A percentile compares a stretch with the other conserved stretches of the same genome.
Conservation (phyloP, 2,797 vertebrate genomes). For the Onychomys torridus region DNA sequence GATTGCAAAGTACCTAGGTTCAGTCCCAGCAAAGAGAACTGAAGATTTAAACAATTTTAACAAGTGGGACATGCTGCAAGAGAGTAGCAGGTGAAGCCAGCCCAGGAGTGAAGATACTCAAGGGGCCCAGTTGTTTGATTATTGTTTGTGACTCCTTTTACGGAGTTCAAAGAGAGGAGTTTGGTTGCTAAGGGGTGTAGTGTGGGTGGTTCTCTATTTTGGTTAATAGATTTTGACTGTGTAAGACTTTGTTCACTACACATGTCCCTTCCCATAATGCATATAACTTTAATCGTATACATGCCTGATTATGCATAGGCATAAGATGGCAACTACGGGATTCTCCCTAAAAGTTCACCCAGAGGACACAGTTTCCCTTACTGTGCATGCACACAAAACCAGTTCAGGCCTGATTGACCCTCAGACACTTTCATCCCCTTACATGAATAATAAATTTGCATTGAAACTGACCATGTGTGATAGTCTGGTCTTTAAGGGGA, state of each 20-base stretch:
- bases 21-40: background rate
- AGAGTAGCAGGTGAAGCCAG: background rate
- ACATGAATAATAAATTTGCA: background rate
- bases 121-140: background rate
- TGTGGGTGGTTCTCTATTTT: background rate
- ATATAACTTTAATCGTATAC: background rate
- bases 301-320: background rate
- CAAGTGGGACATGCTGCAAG: background rate
- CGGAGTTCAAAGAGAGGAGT: background rate
- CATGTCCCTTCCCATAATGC: background rate
- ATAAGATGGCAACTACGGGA: background rate
- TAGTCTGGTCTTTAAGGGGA: background rate
- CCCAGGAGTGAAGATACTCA: background rate
- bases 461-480: background rate
- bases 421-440: background rate
- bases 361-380: background rate
- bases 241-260: background rate
- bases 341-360: background rate
- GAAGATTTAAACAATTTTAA: background rate
- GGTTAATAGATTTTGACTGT: background rate
- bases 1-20: background rate
- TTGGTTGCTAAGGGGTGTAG: background rate
- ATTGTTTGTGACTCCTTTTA: background rate
- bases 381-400: background rate
- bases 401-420: background rate